phyloP scores from a whole-genome alignment of 2,113 vertebrate genomes.

The Mirza zaza region DNA sequence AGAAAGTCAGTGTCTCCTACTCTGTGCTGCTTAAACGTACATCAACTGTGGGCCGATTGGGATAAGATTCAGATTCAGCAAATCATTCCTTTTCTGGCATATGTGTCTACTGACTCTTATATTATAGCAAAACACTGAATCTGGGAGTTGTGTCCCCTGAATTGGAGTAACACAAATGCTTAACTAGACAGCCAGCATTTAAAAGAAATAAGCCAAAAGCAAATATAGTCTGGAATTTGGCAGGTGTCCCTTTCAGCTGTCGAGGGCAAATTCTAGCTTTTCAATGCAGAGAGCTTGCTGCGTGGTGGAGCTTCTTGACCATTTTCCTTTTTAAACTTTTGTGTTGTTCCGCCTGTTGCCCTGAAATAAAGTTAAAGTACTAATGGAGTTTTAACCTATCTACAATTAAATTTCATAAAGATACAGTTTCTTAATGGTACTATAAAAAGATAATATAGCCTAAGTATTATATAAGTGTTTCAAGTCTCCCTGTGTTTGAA shows the following conservation, averaged over 20 bases:
- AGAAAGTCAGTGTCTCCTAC: neutral
- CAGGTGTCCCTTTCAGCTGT: neutral
- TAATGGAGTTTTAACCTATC: neutral
- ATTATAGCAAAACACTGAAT: neutral
- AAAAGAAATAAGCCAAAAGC: neutral
- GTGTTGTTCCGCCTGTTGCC: neutral
- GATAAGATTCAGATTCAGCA: neutral
- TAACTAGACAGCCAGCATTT: neutral
- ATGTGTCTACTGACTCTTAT: neutral
- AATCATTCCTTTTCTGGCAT: neutral
- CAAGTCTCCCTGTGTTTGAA: neutral
- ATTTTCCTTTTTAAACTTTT: neutral
- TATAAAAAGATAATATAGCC: neutral
- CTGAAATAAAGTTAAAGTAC: neutral
- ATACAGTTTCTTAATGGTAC: neutral
- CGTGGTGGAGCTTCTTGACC: neutral
- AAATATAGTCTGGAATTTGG: neutral
- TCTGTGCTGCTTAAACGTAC: neutral
- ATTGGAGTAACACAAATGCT: too few relatives aligned
- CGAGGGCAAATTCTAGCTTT: neutral
- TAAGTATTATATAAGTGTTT: neutral
- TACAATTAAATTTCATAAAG: neutral
- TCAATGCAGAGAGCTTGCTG: neutral
- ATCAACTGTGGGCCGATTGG: accelerated
- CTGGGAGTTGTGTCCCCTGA: neutral